A percentile compares a stretch with the other conserved stretches of the same genome.
These are phyloP conservation scores for Tetraneura akinire DNA, from an alignment of 1,140 invertebrate genomes.

Conservation along the genomic window DNA sequence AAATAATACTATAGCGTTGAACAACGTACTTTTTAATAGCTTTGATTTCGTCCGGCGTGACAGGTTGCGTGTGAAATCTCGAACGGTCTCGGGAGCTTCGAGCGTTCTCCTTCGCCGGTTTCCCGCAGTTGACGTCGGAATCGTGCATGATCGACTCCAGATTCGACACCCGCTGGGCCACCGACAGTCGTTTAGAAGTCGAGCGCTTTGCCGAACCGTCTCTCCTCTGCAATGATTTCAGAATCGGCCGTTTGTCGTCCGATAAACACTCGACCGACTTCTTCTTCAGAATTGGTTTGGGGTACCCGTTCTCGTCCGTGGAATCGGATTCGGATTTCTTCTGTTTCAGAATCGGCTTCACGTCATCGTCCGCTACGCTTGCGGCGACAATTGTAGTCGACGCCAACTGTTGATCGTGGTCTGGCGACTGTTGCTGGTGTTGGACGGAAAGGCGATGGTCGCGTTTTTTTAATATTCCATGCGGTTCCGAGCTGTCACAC, in stretches of 20 bases:
- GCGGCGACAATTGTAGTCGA: background rate
- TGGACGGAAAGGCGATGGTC: background rate
- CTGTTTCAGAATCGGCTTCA: slow-evolving; percentile 22
- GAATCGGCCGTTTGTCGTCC: slow-evolving; percentile 19
- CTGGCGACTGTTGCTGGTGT: background rate
- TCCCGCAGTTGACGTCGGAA: slow-evolving; percentile 22
- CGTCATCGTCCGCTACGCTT: background rate
- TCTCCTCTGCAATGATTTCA: background rate
- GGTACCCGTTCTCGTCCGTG: background rate
- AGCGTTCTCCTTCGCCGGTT: background rate
- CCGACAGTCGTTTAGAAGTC: slow-evolving; percentile 44
- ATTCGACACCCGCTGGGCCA: slow-evolving; percentile 55
- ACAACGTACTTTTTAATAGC: slow-evolving; percentile 61
- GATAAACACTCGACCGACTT: background rate
- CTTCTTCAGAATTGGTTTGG: slow-evolving; percentile 34
- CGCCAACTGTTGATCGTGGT: background rate
- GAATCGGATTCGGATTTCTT: background rate
- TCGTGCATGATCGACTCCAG: slow-evolving; percentile 52
- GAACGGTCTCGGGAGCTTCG: slow-evolving; percentile 50
- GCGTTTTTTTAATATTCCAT: slow-evolving; percentile 33
- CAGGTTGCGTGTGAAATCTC: slow-evolving; percentile 66
- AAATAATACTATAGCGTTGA: background rate
- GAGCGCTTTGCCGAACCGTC: background rate
- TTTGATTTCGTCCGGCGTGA: slow-evolving; percentile 67
- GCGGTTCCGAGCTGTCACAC: background rate